A percentile compares a stretch with the other conserved stretches of the same genome.
These are phyloP conservation scores for Rynchops niger DNA, from an alignment of 2,113 vertebrate genomes.

Conservation along the genomic window DNA sequence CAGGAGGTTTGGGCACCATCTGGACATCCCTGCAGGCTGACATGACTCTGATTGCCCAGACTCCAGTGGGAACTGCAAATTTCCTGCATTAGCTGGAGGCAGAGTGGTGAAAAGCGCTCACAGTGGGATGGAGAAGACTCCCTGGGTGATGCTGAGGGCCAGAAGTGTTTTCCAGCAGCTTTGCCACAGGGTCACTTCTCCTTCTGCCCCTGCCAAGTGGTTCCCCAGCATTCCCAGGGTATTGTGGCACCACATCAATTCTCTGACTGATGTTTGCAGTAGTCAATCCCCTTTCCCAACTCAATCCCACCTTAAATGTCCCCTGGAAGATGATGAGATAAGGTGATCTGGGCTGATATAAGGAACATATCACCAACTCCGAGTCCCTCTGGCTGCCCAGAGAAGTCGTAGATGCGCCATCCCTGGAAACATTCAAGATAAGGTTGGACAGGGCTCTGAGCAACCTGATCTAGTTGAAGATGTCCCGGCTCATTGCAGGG, in stretches of 20 bases:
- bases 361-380: not conserved
- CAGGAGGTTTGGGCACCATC: not conserved
- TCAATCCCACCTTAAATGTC: not conserved
- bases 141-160: not conserved
- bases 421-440: not conserved
- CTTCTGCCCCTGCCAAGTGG: not conserved
- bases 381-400: not conserved
- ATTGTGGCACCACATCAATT: rapidly evolving
- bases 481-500: not conserved
- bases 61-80: not conserved
- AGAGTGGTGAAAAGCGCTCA: not conserved
- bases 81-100: not conserved
- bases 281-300: not conserved
- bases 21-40: not conserved
- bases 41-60: not conserved
- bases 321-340: not conserved
- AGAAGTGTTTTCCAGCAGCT: not conserved
- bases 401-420: not conserved
- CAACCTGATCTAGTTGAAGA: not conserved
- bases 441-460: not conserved
- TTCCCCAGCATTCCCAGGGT: not conserved
- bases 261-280: not conserved
- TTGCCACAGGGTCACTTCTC: not conserved
- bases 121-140: not conserved
- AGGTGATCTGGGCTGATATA: rapidly evolving